Evolutionary conservation across 1,140 invertebrate genomes (phyloP).

Genomic region (Anastrepha obliqua): DNA sequence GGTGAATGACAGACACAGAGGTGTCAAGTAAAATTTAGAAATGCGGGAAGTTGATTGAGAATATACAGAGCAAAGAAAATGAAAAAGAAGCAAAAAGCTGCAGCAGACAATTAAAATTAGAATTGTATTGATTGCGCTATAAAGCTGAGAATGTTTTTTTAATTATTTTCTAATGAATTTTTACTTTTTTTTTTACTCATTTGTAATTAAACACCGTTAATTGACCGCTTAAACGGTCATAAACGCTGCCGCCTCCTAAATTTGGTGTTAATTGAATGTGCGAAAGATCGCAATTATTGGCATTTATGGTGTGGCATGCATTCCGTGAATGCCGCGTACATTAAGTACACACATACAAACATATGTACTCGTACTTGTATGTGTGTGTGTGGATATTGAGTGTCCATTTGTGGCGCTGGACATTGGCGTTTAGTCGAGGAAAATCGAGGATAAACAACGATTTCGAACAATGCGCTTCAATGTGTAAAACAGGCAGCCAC

Average conservation of each 20-base stretch:
- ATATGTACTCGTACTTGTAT: background rate
- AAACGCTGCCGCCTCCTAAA: slow-evolving; percentile 29
- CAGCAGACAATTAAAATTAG: background rate
- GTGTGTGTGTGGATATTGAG: background rate
- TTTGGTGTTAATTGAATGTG: slow-evolving; percentile 38
- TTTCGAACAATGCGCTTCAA: background rate
- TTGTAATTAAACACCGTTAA: slow-evolving; percentile 41
- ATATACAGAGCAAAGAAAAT: background rate
- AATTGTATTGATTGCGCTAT: background rate
- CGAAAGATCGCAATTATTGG: slow-evolving; percentile 6
- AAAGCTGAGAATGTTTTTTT: too few species aligned
- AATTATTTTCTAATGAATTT: too few species aligned
- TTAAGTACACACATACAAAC: background rate
- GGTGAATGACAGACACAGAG: slow-evolving; percentile 36
- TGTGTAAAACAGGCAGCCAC: slow-evolving; percentile 45
- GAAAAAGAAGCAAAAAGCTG: background rate
- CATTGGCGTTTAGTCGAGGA: background rate
- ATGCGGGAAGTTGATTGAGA: slow-evolving; percentile 19
- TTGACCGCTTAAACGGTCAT: slow-evolving; percentile 43
- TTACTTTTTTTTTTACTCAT: background rate
- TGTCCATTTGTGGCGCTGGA: slow-evolving; percentile 42
- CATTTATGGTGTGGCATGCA: slow-evolving; percentile 49
- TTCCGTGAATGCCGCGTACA: background rate
- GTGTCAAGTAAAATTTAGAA: slow-evolving; percentile 26
- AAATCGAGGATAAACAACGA: background rate